Percentiles rank a stretch among this genome's conserved stretches.
These are phyloP conservation scores for Prunella himalayana DNA, from an alignment of 2,113 vertebrate species.

Conservation along the genomic window DNA sequence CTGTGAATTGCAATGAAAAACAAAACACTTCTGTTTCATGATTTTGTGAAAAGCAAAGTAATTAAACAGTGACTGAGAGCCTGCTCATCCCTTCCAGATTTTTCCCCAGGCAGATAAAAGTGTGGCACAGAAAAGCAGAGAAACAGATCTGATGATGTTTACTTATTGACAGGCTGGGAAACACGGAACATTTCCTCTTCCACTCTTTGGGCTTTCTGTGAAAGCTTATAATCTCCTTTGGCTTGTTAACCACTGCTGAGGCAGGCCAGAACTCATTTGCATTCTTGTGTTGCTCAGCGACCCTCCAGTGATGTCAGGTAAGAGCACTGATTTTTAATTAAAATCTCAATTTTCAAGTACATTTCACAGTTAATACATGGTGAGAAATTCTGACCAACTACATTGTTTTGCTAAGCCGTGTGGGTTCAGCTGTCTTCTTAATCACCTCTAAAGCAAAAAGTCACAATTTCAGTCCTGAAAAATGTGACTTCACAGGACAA, in stretches of 20 bases:
- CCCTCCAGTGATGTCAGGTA: neutral
- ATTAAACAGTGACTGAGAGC: neutral
- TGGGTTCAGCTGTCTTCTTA: neutral
- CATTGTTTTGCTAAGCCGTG: constrained; percentile 3
- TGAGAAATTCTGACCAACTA: constrained; percentile 31
- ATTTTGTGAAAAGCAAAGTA: constrained; percentile 10
- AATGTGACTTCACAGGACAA: neutral
- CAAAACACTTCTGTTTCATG: constrained; percentile 43
- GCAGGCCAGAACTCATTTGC: neutral
- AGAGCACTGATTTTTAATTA: constrained; percentile 44
- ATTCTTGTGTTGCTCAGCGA: neutral
- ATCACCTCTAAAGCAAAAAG: constrained; percentile 35
- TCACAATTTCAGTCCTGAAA: constrained; percentile 2
- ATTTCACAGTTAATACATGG: constrained; percentile 50
- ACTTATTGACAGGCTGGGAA: neutral
- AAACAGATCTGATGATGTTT: neutral
- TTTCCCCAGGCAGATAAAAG: neutral
- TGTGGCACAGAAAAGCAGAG: neutral
- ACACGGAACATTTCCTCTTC: neutral
- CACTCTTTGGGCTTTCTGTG: neutral
- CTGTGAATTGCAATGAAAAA: constrained; percentile 38
- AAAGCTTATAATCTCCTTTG: neutral
- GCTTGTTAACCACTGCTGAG: neutral
- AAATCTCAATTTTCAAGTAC: constrained; percentile 62
- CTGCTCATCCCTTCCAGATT: neutral